Evolutionary conservation across 2,113 vertebrate species (phyloP).

Genomic region (Morone chrysops): DNA sequence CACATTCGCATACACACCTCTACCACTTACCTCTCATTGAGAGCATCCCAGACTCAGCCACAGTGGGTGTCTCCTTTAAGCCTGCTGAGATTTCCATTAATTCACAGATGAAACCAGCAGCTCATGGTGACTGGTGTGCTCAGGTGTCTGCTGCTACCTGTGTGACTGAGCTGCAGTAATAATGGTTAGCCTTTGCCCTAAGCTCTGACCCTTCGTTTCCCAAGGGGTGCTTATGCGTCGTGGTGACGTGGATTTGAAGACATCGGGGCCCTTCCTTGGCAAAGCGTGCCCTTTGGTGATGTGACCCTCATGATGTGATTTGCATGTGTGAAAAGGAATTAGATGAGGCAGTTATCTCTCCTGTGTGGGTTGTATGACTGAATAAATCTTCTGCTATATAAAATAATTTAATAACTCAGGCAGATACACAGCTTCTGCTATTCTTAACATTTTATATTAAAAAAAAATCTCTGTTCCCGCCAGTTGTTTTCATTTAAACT

Average conservation of each 20-base stretch:
- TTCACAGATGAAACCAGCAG: conserved; percentile 65
- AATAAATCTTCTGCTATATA: neutral
- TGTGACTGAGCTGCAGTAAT: conserved; percentile 63
- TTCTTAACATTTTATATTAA: neutral
- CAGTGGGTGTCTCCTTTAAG: conserved; percentile 10
- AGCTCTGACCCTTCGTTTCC: conserved; percentile 54
- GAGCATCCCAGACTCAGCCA: conserved; percentile 9
- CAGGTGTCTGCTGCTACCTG: conserved; percentile 19
- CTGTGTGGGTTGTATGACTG: neutral
- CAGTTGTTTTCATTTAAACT: neutral
- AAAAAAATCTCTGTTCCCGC: neutral
- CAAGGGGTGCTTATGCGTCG: conserved; percentile 36
- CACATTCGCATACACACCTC: neutral
- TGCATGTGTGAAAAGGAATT: conserved; percentile 31
- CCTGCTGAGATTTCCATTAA: conserved; percentile 55
- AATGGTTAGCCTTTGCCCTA: conserved; percentile 64
- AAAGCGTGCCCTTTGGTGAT: conserved; percentile 4
- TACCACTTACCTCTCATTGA: conserved; percentile 3
- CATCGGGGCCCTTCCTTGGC: neutral
- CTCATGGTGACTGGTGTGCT: conserved; percentile 23
- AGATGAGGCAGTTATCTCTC: conserved; percentile 4
- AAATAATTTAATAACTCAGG: conserved; percentile 2
- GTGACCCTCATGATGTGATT: conserved; percentile 35
- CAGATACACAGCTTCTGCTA: neutral
- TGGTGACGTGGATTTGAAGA: conserved; percentile 39